Evolutionary conservation across 2,113 vertebrate species (phyloP), one percentile per base, ranked within the genome.

Genomic region (Scomber japonicus): DNA sequence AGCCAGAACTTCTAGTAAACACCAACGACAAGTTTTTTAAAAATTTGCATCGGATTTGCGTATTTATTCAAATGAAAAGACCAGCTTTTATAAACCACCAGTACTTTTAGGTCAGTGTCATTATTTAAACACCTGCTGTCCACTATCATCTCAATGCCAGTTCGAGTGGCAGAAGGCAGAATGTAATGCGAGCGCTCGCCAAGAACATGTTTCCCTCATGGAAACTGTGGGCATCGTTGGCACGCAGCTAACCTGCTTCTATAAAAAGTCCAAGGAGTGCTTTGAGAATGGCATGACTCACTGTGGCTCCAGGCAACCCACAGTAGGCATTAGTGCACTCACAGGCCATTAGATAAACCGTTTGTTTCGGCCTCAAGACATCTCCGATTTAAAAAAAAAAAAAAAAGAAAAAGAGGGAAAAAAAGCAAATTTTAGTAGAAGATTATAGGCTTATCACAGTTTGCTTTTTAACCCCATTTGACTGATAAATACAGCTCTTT

Each of bases 221-320:
- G 80, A 81, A 72, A 78, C 69, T 56, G 78, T 72, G 73, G 74
- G 46, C 74, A 88, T 87, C 84, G 86, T 83, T 89, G 80, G 72
- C 57, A 75, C 83, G 71, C 46, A 16, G 69, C 82, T 86, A 78
- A 89, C 88, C 74, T 87, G 77, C 81, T 73, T 70, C 83, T 85
- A 71, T 85, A 86, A 89, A 87, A 80, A 83, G 71, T 84, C 51
- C 60, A 68, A 77, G 80, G 63, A 71, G 72, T 54, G 74, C 76
- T 75, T 82, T 80, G 81, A 89, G 76, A 82, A 75, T 64, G 68
- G 44, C 76, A 49, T 84, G 88, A 88, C 40, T 86, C 82, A 89
- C 49, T 62, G 67, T 73, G 71, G 68, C 82, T 81, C 40, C 69
- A 74, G 82, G 81, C 86, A 69, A 70, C 72, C 46, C 56, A 24